A percentile compares a stretch with the other conserved stretches of the same genome.
phyloP scores from a whole-genome alignment of 2,888 invertebrate genomes.

The Pherbina coryleti region DNA sequence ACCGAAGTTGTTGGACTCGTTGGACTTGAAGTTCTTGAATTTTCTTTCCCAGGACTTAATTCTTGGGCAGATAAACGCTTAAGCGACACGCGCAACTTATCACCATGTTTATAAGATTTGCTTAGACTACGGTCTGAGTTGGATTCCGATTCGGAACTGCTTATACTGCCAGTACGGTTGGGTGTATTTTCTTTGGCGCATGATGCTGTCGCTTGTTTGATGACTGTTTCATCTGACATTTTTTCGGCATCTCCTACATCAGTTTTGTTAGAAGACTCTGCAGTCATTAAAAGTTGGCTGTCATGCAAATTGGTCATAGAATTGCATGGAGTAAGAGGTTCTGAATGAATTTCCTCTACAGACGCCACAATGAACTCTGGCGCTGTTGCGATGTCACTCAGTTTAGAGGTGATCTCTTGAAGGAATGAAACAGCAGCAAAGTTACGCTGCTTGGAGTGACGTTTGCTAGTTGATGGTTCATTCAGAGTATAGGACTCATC shows the following conservation, averaged over 20 bases:
- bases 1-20: conserved; percentile 11
- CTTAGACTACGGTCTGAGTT: conserved; percentile 46
- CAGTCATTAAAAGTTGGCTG: too few species aligned
- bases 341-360: conserved; percentile 44
- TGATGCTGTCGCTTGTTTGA: not conserved
- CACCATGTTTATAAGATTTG: conserved; percentile 45
- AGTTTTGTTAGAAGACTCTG: not conserved
- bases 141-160: conserved; percentile 54
- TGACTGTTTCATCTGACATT: not conserved
- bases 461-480: not conserved
- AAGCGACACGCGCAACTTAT: conserved; percentile 53
- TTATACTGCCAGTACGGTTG: conserved; percentile 24
- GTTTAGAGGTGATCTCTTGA: conserved; percentile 28
- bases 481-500: conserved; percentile 2
- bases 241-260: conserved; percentile 41
- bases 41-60: conserved; percentile 14
- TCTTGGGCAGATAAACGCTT: conserved; percentile 51
- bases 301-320: not conserved
- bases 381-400: conserved; percentile 9
- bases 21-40: conserved; percentile 17
- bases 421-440: conserved; percentile 41
- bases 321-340: conserved; percentile 5
- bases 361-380: conserved; percentile 45
- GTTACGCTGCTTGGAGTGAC: conserved; percentile 33
- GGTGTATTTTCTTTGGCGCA: not conserved